Base-by-base conservation (phyloP, 2,113 vertebrate genomes). In the Pao palembangensis region DNA sequence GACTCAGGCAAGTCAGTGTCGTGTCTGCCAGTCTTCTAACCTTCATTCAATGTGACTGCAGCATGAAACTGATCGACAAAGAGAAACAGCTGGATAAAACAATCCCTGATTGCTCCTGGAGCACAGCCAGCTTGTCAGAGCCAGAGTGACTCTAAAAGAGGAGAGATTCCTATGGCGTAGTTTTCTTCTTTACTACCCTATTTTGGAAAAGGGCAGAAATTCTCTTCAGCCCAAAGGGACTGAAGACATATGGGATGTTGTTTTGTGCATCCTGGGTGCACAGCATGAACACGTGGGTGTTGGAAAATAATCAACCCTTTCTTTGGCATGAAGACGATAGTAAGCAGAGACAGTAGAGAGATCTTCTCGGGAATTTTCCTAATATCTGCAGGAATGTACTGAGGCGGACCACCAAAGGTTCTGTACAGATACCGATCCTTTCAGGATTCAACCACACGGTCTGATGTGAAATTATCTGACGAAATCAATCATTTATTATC, bases 1-100 rank as follows among this genome's bases (percentile, higher is more conserved):
- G 1, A 38, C 11, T 38, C 34, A 38, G 34, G 34, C 11, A 48
- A 25, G n/a, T 52, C 17, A 8, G 65, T 51, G 21, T 51, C 61
- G 55, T 20, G 55, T 64, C 42, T 56, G 28, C 17, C 55, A 57
- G 68, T 66, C 66, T 42, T 20, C 15, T 67, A 68, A 73, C 78
- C 78, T 77, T 70, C 59, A 38, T 59, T 43, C 57, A 64, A 70
- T 59, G 64, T 5, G 21, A 38, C 43, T 66, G 1, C 68, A 68
- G 83, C 55, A 11, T 64, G 78, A 67, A 70, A 55, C 61, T 51
- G 62, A 67, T 64, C 19, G 12, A 15, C 47, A 65, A 56, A 54
- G 49, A 69, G 58, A 74, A 69, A 57, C 66, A 75, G 52, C 17
- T 68, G 55, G 69, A 14, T 1, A 17, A 42, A 67, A 67, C 62